Evolutionary conservation across 2,113 vertebrate genomes (phyloP).

Genomic region (Sula dactylatra): DNA sequence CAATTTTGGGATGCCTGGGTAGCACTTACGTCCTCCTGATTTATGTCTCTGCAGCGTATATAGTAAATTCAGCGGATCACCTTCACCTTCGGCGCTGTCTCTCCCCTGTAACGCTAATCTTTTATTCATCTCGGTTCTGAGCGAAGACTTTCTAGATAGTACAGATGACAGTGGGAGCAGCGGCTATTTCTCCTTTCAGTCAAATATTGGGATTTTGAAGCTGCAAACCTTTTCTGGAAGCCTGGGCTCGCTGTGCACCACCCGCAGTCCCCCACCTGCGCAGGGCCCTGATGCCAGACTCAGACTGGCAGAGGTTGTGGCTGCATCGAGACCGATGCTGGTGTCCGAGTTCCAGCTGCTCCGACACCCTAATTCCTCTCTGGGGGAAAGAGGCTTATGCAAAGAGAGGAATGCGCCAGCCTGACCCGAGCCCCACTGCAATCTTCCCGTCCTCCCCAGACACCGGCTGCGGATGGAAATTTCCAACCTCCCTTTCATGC

Average conservation of each 20-base stretch:
- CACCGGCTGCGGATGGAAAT: neutral
- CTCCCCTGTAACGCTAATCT: neutral
- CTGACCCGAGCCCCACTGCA: neutral
- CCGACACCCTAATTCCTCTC: fast-evolving
- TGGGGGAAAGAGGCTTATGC: neutral
- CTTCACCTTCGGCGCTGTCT: neutral
- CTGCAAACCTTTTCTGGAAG: neutral
- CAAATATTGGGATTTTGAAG: fast-evolving
- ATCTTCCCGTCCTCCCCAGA: neutral
- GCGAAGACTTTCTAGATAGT: neutral
- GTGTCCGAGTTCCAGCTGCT: fast-evolving
- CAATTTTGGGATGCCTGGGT: neutral
- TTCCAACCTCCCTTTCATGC: neutral
- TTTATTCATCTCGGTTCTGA: neutral
- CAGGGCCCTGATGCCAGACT: fast-evolving
- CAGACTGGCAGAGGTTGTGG: fast-evolving
- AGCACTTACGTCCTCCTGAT: neutral
- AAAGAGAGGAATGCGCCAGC: neutral
- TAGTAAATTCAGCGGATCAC: neutral
- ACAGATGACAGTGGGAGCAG: neutral
- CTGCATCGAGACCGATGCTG: fast-evolving
- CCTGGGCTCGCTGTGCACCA: neutral
- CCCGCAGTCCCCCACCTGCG: neutral
- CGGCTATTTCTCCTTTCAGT: fast-evolving
- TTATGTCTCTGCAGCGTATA: neutral